Evolutionary conservation across 2,888 invertebrate genomes (phyloP).

Genomic region (Meliscaeva auricollis): DNA sequence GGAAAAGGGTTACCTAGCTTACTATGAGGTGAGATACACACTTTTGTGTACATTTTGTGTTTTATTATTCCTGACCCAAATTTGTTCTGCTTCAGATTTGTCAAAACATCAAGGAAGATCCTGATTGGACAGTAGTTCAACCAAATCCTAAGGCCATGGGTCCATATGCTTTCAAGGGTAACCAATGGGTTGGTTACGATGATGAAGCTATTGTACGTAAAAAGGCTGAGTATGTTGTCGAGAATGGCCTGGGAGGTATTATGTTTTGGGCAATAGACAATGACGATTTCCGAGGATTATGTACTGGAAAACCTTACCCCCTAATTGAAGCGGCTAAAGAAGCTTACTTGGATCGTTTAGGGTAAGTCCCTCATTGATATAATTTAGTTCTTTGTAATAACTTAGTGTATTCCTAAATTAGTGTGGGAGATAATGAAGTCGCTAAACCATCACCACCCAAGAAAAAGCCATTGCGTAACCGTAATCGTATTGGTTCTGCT

Average conservation of each 20-base stretch:
- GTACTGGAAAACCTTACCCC: slow-evolving; percentile 94
- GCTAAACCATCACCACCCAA: slow-evolving; percentile 79
- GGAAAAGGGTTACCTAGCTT: slow-evolving; percentile 96
- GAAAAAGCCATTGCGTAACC: slow-evolving; percentile 81
- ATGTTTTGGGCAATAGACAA: slow-evolving; percentile 92
- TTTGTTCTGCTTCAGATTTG: slow-evolving; percentile 88
- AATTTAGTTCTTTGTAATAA: rapidly evolving
- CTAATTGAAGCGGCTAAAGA: slow-evolving; percentile 96
- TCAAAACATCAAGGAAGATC: slow-evolving; percentile 89
- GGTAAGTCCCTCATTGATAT: slow-evolving; percentile 84
- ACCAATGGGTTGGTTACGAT: slow-evolving; percentile 98
- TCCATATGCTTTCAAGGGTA: slow-evolving; percentile 93
- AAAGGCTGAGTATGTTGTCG: slow-evolving; percentile 94
- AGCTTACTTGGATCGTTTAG: slow-evolving; percentile 88
- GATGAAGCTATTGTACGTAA: slow-evolving; percentile 92
- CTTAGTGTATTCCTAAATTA: slow-evolving; percentile 56
- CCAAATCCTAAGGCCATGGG: slow-evolving; percentile 94
- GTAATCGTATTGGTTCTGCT: slow-evolving; percentile 80
- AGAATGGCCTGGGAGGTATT: slow-evolving; percentile 92
- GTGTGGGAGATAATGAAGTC: slow-evolving; percentile 83
- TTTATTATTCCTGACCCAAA: background rate
- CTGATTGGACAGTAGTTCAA: slow-evolving; percentile 92
- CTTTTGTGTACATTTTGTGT: too few relatives aligned
- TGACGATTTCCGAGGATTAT: slow-evolving; percentile 96
- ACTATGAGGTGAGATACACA: slow-evolving; percentile 91